phyloP scores from a whole-genome alignment of 2,888 invertebrate genomes.

The Drosophila robusta region DNA sequence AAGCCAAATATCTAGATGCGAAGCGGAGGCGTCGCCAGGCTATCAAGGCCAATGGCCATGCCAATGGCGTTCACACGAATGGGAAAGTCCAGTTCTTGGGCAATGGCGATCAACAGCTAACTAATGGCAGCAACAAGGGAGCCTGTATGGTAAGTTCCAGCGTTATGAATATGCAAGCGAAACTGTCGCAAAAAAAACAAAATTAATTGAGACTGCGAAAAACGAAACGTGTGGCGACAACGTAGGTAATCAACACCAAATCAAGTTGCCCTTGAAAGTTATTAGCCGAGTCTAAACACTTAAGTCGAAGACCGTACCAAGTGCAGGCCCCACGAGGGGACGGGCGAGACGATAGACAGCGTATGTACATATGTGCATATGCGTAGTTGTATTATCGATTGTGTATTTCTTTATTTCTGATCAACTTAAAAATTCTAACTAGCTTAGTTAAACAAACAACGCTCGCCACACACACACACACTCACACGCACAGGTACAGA shows the following conservation, averaged over 20 bases:
- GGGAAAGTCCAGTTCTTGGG: slow-evolving; percentile 57
- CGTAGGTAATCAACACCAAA: slow-evolving; percentile 30
- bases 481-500: slow-evolving; percentile 25
- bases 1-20: slow-evolving; percentile 89
- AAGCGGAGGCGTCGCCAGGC: slow-evolving; percentile 63
- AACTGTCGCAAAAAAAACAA: background rate
- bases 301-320: slow-evolving; percentile 34
- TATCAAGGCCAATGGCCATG: slow-evolving; percentile 66
- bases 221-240: slow-evolving; percentile 2
- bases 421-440: slow-evolving; percentile 78
- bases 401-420: slow-evolving; percentile 39
- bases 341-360: background rate
- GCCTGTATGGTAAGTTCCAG: slow-evolving; percentile 89
- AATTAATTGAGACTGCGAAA: background rate
- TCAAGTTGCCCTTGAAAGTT: slow-evolving; percentile 66
- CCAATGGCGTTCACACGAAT: slow-evolving; percentile 66
- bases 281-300: slow-evolving; percentile 61
- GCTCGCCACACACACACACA: background rate
- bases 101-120: slow-evolving; percentile 51
- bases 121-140: slow-evolving; percentile 84
- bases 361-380: slow-evolving; percentile 1
- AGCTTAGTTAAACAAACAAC: slow-evolving; percentile 72
- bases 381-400: slow-evolving; percentile 11
- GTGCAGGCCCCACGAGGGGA: slow-evolving; percentile 19
- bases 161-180: slow-evolving; percentile 8